A percentile compares a stretch with the other conserved stretches of the same genome.
Conservation (phyloP, 2,113 vertebrate species). For the pig (Sus scrofa) region DNA sequence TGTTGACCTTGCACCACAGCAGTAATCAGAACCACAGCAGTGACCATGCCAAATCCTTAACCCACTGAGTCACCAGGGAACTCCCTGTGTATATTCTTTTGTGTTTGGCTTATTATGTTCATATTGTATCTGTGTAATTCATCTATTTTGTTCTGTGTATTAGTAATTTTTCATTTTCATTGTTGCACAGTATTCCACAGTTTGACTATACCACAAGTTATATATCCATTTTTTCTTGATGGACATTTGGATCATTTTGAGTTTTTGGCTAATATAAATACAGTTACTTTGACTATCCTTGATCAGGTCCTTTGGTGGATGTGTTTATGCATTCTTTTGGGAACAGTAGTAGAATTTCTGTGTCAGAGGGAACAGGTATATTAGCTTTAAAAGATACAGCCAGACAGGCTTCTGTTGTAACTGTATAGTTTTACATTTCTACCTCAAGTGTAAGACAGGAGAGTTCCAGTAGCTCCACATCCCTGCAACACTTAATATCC, state of each 20-base stretch:
- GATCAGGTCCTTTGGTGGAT: neutral
- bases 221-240: neutral
- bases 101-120: neutral
- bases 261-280: neutral
- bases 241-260: neutral
- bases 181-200: neutral
- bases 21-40: too few species aligned
- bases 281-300: neutral
- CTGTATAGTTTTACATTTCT: neutral
- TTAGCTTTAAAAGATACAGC: neutral
- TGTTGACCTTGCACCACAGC: too few species aligned
- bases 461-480: neutral
- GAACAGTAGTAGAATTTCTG: neutral
- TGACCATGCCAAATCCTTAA: too few species aligned
- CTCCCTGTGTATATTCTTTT: neutral
- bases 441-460: neutral
- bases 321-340: neutral
- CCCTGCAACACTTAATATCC: neutral
- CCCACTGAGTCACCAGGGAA: too few species aligned
- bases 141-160: neutral
- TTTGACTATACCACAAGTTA: neutral
- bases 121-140: neutral
- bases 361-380: neutral
- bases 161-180: neutral
- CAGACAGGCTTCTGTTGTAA: neutral